These are phyloP conservation scores for Ifrita kowaldi DNA, from an alignment of 2,113 vertebrate genomes.

Conservation along the genomic window DNA sequence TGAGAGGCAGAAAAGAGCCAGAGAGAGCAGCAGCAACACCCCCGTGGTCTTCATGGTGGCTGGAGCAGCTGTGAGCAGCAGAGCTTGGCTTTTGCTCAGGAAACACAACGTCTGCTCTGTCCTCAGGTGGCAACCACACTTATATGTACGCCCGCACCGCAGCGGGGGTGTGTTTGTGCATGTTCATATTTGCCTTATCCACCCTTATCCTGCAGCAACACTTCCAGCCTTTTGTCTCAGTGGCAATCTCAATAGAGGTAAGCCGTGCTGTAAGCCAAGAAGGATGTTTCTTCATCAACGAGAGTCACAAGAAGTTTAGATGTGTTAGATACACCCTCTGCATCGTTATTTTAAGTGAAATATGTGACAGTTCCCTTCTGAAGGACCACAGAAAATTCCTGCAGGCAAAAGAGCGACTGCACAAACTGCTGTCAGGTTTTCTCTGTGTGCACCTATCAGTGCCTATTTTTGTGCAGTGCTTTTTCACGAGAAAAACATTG, in stretches of 20 bases:
- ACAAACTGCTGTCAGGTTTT: not conserved
- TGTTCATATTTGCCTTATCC: not conserved
- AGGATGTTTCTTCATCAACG: not conserved
- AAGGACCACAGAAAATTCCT: not conserved
- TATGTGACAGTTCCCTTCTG: not conserved
- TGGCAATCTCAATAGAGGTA: not conserved
- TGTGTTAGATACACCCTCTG: not conserved
- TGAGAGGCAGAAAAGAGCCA: conserved; percentile 11
- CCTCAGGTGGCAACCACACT: not conserved
- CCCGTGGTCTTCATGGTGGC: not conserved
- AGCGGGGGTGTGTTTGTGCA: not conserved
- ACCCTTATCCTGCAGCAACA: not conserved
- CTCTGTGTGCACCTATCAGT: not conserved
- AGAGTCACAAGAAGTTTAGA: not conserved
- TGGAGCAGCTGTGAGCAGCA: not conserved
- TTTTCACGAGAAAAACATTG: not conserved
- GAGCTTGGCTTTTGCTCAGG: not conserved
- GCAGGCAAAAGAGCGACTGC: not conserved
- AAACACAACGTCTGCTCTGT: not conserved
- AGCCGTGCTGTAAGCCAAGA: not conserved
- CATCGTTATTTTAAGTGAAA: not conserved
- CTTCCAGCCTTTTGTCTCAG: not conserved
- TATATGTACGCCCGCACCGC: accelerated
- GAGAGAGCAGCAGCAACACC: not conserved
- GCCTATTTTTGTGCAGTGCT: not conserved